Evolutionary conservation across 2,797 vertebrate genomes (phyloP), one percentile per base, ranked within the genome.

Genomic region (Ceyx erithaca): DNA sequence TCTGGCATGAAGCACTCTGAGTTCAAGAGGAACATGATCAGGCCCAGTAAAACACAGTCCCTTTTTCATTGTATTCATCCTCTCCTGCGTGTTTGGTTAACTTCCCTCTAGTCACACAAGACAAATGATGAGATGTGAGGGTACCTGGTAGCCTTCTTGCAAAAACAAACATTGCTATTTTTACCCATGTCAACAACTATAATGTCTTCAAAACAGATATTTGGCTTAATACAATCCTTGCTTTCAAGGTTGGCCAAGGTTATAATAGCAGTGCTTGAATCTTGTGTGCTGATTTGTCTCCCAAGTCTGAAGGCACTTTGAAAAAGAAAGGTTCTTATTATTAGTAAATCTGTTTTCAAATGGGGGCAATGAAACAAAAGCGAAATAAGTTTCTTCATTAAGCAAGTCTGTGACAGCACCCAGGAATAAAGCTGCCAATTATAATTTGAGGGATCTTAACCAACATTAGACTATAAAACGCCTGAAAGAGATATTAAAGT

Each of bases 1-100:
- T 94, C 81, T 93, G 91, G 84, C 84, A 75, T 4, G 25, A 17
- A 91, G 22, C 48, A 64, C 30, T 20, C n/a, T 0, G 1, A 91
- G 71, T 92, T 95, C 84, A 89, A 91, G 88, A 90, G 70, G 71
- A 89, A 71, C 45, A 35, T 30, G 49, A 87, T 48, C 78, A 82
- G 71, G 21, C 37, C n/a, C 76, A 37, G 58, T 59, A 23, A 89
- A 93, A 90, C 51, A n/a, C 20, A 1, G 40, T 92, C 72, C 26
- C 14, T 0, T 0, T 81, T 93, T 85, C 64, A 62, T 19, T 80
- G 15, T 58, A 67, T 67, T n/a, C 61, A 70, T 23, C 33, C 17
- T 62, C 41, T 81, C 64, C 49, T 59, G 5, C 73, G 71, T 90
- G 35, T 78, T 94, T 92, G 33, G 92, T 93, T 92, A 78, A 55